phyloP scores from a whole-genome alignment of 2,113 vertebrate genomes.

The Pyrgilauda ruficollis region DNA sequence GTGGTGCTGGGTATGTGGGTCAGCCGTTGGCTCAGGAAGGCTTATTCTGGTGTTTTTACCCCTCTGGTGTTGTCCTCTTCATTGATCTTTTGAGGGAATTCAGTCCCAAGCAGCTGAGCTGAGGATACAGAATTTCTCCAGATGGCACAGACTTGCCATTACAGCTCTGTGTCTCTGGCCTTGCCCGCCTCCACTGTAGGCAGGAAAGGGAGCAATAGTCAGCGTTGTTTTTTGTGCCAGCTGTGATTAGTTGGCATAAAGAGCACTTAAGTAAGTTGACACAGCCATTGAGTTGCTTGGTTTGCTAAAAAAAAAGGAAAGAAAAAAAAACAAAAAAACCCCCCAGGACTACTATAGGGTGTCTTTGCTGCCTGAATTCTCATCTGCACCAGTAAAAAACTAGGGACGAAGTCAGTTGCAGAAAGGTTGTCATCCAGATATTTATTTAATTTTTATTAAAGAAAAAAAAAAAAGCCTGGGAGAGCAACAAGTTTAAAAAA shows the following conservation, averaged over 20 bases:
- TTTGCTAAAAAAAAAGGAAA: background rate
- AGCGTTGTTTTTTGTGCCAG: background rate
- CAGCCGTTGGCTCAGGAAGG: background rate
- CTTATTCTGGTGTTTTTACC: background rate
- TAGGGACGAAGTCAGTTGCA: background rate
- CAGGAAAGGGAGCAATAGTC: background rate
- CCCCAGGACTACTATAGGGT: background rate
- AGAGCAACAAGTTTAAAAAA: background rate
- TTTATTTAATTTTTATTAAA: background rate
- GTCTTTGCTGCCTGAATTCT: background rate
- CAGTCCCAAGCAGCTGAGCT: background rate
- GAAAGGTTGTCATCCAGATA: background rate
- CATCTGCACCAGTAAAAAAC: background rate
- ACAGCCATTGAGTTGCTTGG: background rate
- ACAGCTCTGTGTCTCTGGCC: background rate
- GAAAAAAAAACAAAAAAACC: background rate
- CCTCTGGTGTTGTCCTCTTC: background rate
- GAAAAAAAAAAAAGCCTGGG: background rate
- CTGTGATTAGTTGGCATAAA: slow-evolving; percentile 11
- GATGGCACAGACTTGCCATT: background rate
- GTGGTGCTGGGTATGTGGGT: accelerated
- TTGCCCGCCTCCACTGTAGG: background rate
- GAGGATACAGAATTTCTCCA: background rate
- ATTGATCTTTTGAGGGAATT: background rate
- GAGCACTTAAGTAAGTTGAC: background rate